Conservation (phyloP, 2,113 vertebrate species). For the Anguilla rostrata region DNA sequence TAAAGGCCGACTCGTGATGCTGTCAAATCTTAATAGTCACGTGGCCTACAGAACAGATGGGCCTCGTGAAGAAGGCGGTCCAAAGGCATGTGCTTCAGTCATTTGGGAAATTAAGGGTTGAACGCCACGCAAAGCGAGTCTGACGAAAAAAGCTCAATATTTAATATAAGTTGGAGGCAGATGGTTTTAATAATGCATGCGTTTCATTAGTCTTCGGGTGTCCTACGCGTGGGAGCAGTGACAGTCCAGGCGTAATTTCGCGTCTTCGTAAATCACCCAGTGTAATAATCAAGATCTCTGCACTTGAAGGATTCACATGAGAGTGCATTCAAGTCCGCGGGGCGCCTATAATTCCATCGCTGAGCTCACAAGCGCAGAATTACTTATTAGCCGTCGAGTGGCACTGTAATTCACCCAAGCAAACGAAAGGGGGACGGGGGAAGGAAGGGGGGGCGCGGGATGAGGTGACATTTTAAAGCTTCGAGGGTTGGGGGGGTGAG, state of each 20-base stretch:
- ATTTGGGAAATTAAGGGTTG: neutral
- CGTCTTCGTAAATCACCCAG: neutral
- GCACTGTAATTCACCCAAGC: neutral
- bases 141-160: neutral
- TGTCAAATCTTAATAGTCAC: too few species aligned
- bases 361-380: neutral
- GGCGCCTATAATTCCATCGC: neutral
- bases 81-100: neutral
- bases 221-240: neutral
- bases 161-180: neutral
- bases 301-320: neutral
- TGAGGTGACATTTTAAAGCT: neutral
- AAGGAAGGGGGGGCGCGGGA: too few species aligned
- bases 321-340: neutral
- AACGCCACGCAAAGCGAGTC: neutral
- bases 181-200: neutral
- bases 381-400: neutral
- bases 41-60: neutral
- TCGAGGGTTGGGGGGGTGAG: neutral
- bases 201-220: neutral
- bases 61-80: neutral
- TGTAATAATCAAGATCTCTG: neutral
- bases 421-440: neutral
- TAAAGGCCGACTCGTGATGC: too few species aligned
- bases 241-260: neutral